Evolutionary conservation across 2,888 invertebrate genomes (phyloP), one percentile per base, ranked within the genome.

Genomic region (Stramonita haemastoma): DNA sequence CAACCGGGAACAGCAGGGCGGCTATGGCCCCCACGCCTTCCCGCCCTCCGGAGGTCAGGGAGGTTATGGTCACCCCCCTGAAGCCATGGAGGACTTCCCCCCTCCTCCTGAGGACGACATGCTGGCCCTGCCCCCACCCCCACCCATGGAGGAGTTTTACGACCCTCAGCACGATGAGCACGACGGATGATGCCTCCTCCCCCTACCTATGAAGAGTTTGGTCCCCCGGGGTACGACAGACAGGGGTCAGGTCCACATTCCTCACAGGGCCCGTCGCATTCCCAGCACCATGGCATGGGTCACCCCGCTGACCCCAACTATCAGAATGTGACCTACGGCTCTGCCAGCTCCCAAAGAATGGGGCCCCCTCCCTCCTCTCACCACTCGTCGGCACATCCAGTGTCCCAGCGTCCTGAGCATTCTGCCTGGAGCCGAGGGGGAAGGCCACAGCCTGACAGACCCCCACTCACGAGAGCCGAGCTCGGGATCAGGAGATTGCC

Each of bases 401-500:
- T 87, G 32, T 15, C 26, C 29, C 70, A 26, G 70, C n/a, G 36
- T 46, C 60, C 34, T 15, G 56, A 36, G 70, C 70, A 26, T 11
- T 46, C 88, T 13, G 90, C 98, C 0, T 99, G 99, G 99, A 56
- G 99, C 99, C 96, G 98, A 98, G 96, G 97, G 98, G 93, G 98
- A 2, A 99, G 96, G 73, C 79, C 32, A 1, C 97, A 98, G 96
- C 97, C 97, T 94, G 97, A 97, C 81, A 36, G n/a, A 73, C 97
- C 97, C 87, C 96, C 26, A 29, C 90, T 96, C 98, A 91, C 97
- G 98, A 94, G 97, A 97, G n/a, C 97, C 97, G 97, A 87, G 97
- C 97, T 97, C 97, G 98, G 88, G 99, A 99, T 95, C 98, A 98
- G 94, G 98, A 98, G 95, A 98, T 99, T 91, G 97, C 97, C 0